Conservation (phyloP, 1,140 invertebrate species). For the Orchestia grillus region DNA sequence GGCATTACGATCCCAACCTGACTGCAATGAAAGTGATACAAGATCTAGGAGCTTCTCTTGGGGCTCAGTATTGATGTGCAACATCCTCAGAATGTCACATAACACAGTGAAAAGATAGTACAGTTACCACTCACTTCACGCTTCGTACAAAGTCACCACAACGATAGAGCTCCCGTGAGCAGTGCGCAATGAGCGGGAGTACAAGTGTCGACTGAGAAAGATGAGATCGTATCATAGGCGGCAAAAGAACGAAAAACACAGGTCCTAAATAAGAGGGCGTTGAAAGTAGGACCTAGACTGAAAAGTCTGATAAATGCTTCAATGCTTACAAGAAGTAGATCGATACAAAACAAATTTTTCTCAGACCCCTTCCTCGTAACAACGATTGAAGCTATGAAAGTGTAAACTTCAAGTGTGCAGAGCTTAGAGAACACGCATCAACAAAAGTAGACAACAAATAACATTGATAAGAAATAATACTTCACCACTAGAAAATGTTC, state of each 20-base stretch:
- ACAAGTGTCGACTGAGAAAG: background rate
- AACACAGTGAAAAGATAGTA: background rate
- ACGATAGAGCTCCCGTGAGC: background rate
- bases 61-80: background rate
- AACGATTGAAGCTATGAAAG: background rate
- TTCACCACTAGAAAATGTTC: background rate
- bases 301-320: no score
- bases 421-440: background rate
- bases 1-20: background rate
- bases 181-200: background rate
- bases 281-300: no score
- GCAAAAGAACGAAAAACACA: background rate
- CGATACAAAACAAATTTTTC: no score
- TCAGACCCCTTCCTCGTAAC: background rate
- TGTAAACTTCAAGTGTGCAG: background rate
- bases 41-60: background rate
- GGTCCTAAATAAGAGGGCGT: no score
- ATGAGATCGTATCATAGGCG: background rate
- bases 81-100: background rate
- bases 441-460: background rate
- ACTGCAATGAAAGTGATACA: background rate
- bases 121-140: background rate
- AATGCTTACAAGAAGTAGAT: no score
- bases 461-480: background rate
- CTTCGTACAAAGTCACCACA: background rate